Conservation (phyloP, 1,140 invertebrate species). For the Adelges cooleyi region DNA sequence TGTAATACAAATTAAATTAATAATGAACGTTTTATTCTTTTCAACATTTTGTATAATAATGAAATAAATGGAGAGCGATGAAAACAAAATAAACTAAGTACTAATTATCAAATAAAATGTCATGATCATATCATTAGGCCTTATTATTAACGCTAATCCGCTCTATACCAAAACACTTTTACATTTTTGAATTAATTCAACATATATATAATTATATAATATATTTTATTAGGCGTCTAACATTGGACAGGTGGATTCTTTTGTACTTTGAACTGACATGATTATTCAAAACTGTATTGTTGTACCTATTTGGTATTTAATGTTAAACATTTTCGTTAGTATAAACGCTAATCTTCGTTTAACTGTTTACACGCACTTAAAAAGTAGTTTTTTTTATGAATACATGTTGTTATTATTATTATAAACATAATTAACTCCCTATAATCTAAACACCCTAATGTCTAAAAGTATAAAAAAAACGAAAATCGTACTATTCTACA, state of each 20-base stretch:
- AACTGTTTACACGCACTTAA: no score
- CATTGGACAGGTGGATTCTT: constrained; percentile 11
- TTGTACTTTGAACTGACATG: constrained; percentile 20
- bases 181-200: constrained; percentile 22
- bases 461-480: background rate
- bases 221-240: constrained; percentile 3
- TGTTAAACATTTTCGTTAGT: background rate
- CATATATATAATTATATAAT: constrained; percentile 11
- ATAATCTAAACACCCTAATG: constrained; percentile 15
- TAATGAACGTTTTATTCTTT: no score
- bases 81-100: background rate
- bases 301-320: background rate
- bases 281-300: background rate
- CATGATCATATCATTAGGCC: constrained; percentile 4
- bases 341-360: no score
- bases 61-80: background rate
- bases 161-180: constrained; percentile 9
- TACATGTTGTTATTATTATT: background rate
- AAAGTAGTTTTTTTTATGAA: background rate
- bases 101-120: background rate
- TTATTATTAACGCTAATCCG: constrained; percentile 5
- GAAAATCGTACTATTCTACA: background rate
- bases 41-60: background rate
- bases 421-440: constrained; percentile 10
- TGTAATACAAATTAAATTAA: background rate